phyloP scores from a whole-genome alignment of 2,797 vertebrate genomes.

The Parauchenoglanis ngamensis region DNA sequence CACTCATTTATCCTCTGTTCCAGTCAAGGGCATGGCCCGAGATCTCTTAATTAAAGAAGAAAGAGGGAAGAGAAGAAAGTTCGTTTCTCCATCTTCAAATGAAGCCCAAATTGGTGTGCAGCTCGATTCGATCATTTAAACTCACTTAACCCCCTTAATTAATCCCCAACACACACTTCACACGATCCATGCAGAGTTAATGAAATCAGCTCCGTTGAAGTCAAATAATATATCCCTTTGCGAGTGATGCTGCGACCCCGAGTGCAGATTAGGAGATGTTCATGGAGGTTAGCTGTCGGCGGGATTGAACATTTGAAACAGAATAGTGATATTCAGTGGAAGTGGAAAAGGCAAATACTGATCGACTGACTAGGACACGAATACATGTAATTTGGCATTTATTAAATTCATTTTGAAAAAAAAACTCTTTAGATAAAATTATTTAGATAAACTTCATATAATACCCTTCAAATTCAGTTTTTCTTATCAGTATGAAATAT shows the following conservation, averaged over 20 bases:
- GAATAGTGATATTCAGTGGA: conserved; percentile 9
- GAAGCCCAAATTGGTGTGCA: conserved; percentile 63
- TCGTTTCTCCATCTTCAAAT: conserved; percentile 64
- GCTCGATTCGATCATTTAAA: conserved; percentile 73
- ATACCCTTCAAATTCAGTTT: background rate
- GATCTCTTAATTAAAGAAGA: conserved; percentile 70
- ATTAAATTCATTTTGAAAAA: background rate
- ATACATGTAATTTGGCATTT: conserved; percentile 3
- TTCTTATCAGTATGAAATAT: background rate
- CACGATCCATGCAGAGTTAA: conserved; percentile 57
- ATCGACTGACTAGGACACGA: background rate
- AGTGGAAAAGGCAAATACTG: conserved; percentile 24
- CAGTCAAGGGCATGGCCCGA: conserved; percentile 67
- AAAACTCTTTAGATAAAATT: background rate
- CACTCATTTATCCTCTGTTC: conserved; percentile 64
- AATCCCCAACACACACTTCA: conserved; percentile 63
- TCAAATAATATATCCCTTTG: conserved; percentile 57
- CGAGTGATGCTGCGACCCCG: conserved; percentile 44
- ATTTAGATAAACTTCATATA: background rate
- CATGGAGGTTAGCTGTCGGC: conserved; percentile 28
- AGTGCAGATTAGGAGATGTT: conserved; percentile 46
- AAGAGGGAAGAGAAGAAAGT: conserved; percentile 54
- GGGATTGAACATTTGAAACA: conserved; percentile 29
- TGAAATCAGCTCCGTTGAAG: conserved; percentile 67
- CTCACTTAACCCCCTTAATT: conserved; percentile 69